Conservation (phyloP, 2,888 invertebrate species). For the Thera britannica region DNA sequence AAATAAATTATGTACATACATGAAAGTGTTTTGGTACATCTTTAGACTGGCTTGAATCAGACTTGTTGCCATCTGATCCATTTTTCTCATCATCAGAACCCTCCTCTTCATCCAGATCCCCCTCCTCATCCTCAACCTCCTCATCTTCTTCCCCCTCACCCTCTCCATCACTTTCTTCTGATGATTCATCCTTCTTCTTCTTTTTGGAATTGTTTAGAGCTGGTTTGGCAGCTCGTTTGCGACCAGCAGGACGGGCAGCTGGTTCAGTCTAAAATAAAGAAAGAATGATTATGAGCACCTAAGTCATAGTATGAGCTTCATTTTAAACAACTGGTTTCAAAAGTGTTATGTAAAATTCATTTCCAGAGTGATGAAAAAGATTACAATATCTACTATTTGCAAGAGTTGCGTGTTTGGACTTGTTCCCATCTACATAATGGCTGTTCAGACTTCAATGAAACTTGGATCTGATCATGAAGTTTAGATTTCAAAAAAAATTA, state of each 20-base stretch:
- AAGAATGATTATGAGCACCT: neutral
- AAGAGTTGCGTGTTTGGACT: no score
- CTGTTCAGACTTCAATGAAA: no score
- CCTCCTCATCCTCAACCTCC: conserved; percentile 78
- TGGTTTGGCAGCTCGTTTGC: conserved; percentile 68
- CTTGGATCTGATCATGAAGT: no score
- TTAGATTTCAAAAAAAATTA: no score
- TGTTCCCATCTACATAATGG: no score
- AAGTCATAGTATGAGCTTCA: no score
- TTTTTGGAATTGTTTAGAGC: conserved; percentile 74
- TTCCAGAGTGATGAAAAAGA: no score
- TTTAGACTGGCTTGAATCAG: conserved; percentile 83
- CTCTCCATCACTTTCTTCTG: conserved; percentile 77
- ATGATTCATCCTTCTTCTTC: conserved; percentile 74
- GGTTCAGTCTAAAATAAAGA: conserved; percentile 61
- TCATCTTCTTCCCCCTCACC: conserved; percentile 73
- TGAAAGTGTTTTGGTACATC: conserved; percentile 84
- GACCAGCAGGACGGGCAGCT: conserved; percentile 63
- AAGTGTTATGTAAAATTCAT: no score
- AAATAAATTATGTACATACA: conserved; percentile 55
- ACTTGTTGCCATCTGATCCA: conserved; percentile 82
- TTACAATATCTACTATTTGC: no score
- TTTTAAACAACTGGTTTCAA: no score
- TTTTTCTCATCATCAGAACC: conserved; percentile 83
- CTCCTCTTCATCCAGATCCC: conserved; percentile 77